Base-by-base conservation (phyloP, 2,797 vertebrate species). In the Semaprochilodus insignis region DNA sequence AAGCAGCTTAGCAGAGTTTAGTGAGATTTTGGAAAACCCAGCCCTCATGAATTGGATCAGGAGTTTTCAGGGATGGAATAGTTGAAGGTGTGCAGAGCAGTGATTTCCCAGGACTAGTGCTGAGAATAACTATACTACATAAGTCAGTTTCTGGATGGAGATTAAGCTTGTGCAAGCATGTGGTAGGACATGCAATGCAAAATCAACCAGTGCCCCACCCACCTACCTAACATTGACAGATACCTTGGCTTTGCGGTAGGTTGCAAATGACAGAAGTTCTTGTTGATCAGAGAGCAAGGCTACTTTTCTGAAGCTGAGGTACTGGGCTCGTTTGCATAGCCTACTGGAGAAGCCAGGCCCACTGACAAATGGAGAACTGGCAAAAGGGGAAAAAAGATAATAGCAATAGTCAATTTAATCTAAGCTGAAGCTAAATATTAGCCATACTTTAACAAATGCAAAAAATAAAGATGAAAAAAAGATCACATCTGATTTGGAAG, bases 321-420 rank as follows among this genome's bases (percentile, higher is more conserved):
- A 94, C 83, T 94, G 83, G 2, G 94, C 94, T 88, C 91, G 91
- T 91, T 96, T 96, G 81, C 94, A 94, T 57, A 96, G 92, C 87
- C 95, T 92, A 91, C 94, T 95, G 75, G 92, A 90, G 75, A 91
- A 88, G 19, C 88, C 88, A 0, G 93, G 88, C 2, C 93, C 91
- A n/a, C 93, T 95, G 34, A 91, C 86, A 80, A 72, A 93, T 0
- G 94, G 94, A 85, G 95, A 95, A 74, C 95, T 96, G 75, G 1
- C 23, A 70, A 77, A n/a, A 79, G 21, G 8, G 23, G 54, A 88
- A 85, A 86, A 73, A 14, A 14, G 6, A 0, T 10, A 17, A 44
- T 6, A 44, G 8, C 40, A 44, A 6, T 40, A 10, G 40, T 44
- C 6, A 31, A 1, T 31, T 31, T 31, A 31, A 1, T 31, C 31